These are phyloP conservation scores for Drosophila nr. perissopoda DNA, from an alignment of 2,888 invertebrate species.

Conservation along the genomic window DNA sequence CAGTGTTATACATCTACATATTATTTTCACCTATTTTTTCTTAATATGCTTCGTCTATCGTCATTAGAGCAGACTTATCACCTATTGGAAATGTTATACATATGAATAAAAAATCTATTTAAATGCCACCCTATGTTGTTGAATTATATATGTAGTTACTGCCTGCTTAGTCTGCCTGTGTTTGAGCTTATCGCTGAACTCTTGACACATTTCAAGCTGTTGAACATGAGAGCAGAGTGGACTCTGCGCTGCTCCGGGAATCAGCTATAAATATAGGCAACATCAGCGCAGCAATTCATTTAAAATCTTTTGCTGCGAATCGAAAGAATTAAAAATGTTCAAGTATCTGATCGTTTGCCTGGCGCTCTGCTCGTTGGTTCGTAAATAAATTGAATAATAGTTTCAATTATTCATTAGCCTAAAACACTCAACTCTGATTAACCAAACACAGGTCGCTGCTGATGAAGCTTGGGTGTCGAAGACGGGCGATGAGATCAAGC, in stretches of 20 bases:
- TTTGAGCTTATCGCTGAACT: constrained; percentile 57
- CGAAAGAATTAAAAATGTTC: constrained; percentile 52
- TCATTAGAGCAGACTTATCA: constrained; percentile 16
- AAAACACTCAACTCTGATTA: background rate
- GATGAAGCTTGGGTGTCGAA: constrained; percentile 80
- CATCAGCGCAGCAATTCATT: constrained; percentile 42
- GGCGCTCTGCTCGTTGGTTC: constrained; percentile 62
- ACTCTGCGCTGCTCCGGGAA: constrained; percentile 13
- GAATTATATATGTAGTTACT: constrained; percentile 9
- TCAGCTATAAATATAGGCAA: constrained; percentile 53
- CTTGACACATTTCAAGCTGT: constrained; percentile 49
- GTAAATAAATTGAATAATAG: constrained; percentile 26
- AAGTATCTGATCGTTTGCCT: constrained; percentile 60
- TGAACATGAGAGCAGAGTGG: constrained; percentile 10
- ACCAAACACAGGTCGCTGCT: constrained; percentile 59
- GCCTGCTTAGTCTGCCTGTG: constrained; percentile 14
- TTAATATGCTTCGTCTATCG: background rate
- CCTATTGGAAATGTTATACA: constrained; percentile 7
- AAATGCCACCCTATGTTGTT: constrained; percentile 13
- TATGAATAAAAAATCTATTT: constrained; percentile 9
- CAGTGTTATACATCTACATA: background rate
- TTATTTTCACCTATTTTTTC: background rate
- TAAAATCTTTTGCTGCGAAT: constrained; percentile 28
- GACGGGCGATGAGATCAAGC: constrained; percentile 73
- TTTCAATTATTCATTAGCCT: background rate